phyloP scores from a whole-genome alignment of 2,797 vertebrate species.

The Cichlasoma orientale region DNA sequence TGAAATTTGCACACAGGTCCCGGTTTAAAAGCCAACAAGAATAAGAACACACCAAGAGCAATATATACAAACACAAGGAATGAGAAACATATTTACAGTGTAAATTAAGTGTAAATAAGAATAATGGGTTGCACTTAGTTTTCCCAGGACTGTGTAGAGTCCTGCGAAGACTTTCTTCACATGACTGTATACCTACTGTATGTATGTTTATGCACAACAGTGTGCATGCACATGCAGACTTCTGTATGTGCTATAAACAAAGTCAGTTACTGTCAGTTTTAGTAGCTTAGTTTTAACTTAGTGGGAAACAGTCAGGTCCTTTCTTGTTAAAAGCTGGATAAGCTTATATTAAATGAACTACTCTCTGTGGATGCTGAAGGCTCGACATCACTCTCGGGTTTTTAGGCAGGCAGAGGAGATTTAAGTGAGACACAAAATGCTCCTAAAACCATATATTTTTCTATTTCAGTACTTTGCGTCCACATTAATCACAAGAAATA shows the following conservation, averaged over 20 bases:
- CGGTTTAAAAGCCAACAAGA: neutral
- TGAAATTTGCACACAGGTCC: neutral
- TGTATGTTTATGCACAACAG: neutral
- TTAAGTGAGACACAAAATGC: neutral
- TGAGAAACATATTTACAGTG: neutral
- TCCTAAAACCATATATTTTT: neutral
- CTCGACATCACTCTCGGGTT: neutral
- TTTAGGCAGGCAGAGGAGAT: neutral
- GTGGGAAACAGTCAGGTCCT: neutral
- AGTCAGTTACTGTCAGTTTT: neutral
- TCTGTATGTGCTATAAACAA: neutral
- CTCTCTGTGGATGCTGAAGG: neutral
- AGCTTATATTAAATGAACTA: neutral
- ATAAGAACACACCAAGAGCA: neutral
- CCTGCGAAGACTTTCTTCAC: neutral
- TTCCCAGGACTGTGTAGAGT: neutral
- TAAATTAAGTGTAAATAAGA: neutral
- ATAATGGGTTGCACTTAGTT: neutral
- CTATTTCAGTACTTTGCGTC: neutral
- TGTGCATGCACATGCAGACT: neutral
- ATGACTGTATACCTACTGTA: neutral
- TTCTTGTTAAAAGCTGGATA: neutral
- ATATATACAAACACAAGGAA: neutral
- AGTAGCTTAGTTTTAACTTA: neutral
- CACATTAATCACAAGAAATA: neutral